Conservation (phyloP, 2,888 invertebrate genomes). For the Lepidochrysops patricia region DNA sequence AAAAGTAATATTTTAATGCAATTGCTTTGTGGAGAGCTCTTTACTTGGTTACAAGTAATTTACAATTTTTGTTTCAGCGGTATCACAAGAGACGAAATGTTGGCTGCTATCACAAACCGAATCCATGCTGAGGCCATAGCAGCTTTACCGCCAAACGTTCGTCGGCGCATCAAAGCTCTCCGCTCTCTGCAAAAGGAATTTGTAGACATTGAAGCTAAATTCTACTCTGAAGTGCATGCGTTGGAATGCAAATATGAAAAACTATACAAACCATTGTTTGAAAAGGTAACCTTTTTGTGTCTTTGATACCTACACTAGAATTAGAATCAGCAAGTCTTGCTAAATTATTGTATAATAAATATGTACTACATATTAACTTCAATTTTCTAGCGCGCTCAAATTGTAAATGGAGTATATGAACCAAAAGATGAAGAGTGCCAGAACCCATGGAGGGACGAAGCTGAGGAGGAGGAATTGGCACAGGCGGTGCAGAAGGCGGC, state of each 20-base stretch:
- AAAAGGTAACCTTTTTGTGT: constrained; percentile 77
- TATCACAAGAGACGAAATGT: constrained; percentile 70
- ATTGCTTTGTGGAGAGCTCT: too few relatives aligned
- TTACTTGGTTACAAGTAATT: constrained; percentile 3
- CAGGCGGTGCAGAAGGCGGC: constrained; percentile 78
- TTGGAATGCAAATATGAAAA: constrained; percentile 93
- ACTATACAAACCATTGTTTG: constrained; percentile 84
- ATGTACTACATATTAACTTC: constrained; percentile 17
- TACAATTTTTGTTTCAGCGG: constrained; percentile 35
- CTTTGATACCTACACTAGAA: too few relatives aligned
- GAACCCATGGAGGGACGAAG: constrained; percentile 89
- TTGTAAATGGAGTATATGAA: constrained; percentile 84
- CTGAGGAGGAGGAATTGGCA: constrained; percentile 78
- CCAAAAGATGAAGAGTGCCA: constrained; percentile 92
- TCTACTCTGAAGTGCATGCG: constrained; percentile 94
- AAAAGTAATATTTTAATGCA: too few relatives aligned
- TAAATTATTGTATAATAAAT: constrained; percentile 2
- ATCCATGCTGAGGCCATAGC: constrained; percentile 76
- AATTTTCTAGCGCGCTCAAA: constrained; percentile 64
- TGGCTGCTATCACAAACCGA: constrained; percentile 75
- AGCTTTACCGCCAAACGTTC: constrained; percentile 82
- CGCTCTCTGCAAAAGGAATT: constrained; percentile 90
- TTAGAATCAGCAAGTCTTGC: too few relatives aligned
- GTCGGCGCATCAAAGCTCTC: constrained; percentile 86
- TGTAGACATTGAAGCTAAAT: constrained; percentile 90